Evolutionary conservation across 2,888 invertebrate genomes (phyloP).

Genomic region (Phortica okadai): DNA sequence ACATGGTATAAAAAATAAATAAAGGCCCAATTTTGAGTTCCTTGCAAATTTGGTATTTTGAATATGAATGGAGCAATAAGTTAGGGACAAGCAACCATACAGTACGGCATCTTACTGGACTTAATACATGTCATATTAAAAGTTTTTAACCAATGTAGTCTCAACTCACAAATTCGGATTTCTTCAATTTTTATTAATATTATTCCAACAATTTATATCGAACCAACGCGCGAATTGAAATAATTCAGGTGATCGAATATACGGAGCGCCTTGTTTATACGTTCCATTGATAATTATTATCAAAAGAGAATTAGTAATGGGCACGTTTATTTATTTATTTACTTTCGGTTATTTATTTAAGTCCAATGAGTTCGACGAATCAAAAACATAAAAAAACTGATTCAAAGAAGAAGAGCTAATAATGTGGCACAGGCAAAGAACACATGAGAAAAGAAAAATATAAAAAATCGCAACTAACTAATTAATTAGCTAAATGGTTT

Average conservation of each 20-base stretch:
- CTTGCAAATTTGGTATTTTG: neutral
- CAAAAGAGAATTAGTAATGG: neutral
- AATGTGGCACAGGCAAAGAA: neutral
- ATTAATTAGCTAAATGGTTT: constrained; percentile 13
- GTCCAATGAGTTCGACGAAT: constrained; percentile 17
- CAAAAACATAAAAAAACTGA: neutral
- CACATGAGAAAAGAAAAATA: neutral
- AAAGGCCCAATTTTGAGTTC: too few relatives aligned
- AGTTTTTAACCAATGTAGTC: too few relatives aligned
- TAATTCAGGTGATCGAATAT: too few relatives aligned
- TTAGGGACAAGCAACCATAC: too few relatives aligned
- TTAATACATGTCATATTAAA: too few relatives aligned
- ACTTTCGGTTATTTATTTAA: constrained; percentile 1
- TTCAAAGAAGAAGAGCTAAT: neutral
- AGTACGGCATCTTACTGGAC: too few relatives aligned
- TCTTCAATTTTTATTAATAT: too few relatives aligned
- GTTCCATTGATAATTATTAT: constrained; percentile 1
- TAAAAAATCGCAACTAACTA: neutral
- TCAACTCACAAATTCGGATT: too few relatives aligned
- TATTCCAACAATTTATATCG: too few relatives aligned
- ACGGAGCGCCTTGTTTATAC: neutral
- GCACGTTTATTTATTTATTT: neutral
- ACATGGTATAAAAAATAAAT: too few relatives aligned
- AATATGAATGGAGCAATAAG: too few relatives aligned
- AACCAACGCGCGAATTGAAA: too few relatives aligned